Base-by-base conservation (phyloP, 2,888 invertebrate genomes). In the Acleris sparsana region DNA sequence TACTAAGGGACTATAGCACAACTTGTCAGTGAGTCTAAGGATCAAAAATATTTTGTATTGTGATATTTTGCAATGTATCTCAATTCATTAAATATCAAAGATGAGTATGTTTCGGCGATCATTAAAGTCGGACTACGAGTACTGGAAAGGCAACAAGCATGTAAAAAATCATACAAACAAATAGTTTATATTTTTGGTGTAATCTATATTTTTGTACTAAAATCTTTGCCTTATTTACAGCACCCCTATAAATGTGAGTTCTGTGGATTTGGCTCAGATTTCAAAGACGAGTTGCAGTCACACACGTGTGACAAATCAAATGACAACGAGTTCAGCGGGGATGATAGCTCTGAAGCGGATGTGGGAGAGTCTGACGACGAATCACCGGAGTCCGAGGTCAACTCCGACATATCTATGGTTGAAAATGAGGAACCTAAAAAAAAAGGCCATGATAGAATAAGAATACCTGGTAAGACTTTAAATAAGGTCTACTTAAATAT, bases 351-450 rank as follows among this genome's bases (percentile, higher is more conserved):
- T 0, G 71, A 80, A 0, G 71, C 82, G 2, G 68, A 76, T 0
- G 75, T 72, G 0, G 78, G 77, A 1, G 69, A 68, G 16, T 73
- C 77, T 3, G 80, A 79, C 1, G 72, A 72, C 1, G 78, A 75
- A 4, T 75, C 78, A 0, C 63, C 55, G 1, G 75, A 74, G 2
- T 70, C 69, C 6, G 73, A 72, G 7, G 62, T 82, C 0, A 84
- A 87, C 57, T 83, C 84, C 0, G 74, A 79, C 18, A 22, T 80
- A 2, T 87, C 86, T 0, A 80, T 80, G 4, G 80, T 84, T 17
- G 83, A 86, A 39, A 73, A 78, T 53, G 68, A 71, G 18, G 62
- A 46, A 29, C 5, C 29, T n/a, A 72, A 68, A 55, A 73, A 69
- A 61, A 74, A 71, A 68, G 69, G 72, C 62, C 72, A 68, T 17